phyloP scores from a whole-genome alignment of 2,113 vertebrate species.

The Eurypyga helias region DNA sequence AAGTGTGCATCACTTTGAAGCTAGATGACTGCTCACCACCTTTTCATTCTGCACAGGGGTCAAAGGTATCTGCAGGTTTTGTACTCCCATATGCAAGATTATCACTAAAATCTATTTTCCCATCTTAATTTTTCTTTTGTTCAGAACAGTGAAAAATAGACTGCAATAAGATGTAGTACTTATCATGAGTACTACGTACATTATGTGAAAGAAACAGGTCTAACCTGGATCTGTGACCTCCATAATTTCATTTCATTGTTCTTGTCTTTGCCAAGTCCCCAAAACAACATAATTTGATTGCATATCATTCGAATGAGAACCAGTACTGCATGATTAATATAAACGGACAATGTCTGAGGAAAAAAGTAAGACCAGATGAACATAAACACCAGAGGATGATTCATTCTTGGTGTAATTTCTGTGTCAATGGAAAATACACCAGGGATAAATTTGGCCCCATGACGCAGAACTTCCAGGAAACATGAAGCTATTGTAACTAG shows the following conservation, averaged over 20 bases:
- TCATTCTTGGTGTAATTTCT: conserved; percentile 51
- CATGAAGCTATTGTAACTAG: conserved; percentile 52
- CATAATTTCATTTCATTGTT: background rate
- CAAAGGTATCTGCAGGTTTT: background rate
- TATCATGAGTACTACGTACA: rapidly evolving
- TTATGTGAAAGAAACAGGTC: background rate
- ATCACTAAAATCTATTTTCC: background rate
- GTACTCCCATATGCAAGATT: background rate
- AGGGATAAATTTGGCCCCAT: conserved; percentile 16
- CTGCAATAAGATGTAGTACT: background rate
- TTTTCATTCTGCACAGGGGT: background rate
- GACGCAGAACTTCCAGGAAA: conserved; percentile 69
- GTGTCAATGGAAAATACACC: conserved; percentile 39
- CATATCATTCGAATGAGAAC: background rate
- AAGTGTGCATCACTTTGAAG: background rate
- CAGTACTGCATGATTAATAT: background rate
- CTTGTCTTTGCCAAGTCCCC: background rate
- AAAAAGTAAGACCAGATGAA: conserved; percentile 21
- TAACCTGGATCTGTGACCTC: background rate
- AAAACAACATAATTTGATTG: conserved; percentile 34
- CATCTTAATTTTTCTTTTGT: background rate
- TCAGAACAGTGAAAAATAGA: background rate
- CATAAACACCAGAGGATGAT: conserved; percentile 34
- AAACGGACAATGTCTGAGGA: background rate
- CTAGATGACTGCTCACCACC: background rate